phyloP scores from a whole-genome alignment of 2,113 vertebrate species.

The Burhinus bistriatus region DNA sequence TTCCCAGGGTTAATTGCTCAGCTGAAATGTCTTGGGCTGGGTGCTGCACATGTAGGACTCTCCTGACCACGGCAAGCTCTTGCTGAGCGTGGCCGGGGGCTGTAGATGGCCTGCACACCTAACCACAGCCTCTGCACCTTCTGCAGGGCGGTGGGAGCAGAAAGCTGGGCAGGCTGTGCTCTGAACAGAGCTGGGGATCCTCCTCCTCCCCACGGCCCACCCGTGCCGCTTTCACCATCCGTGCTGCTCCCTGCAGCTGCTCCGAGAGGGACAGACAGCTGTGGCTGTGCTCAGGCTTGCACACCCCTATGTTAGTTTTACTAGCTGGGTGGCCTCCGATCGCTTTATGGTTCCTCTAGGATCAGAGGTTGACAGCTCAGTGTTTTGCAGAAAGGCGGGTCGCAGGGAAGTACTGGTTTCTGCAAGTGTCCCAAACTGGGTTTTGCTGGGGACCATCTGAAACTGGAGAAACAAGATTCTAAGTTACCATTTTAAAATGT shows the following conservation, averaged over 20 bases:
- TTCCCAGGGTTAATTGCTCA: not conserved
- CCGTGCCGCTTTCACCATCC: rapidly evolving
- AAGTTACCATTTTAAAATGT: not conserved
- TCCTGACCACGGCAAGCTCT: not conserved
- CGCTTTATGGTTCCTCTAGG: not conserved
- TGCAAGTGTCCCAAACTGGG: not conserved
- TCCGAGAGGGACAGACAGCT: rapidly evolving
- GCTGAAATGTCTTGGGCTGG: not conserved
- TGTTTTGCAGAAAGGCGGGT: not conserved
- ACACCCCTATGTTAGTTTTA: rapidly evolving
- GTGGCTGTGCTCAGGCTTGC: not conserved
- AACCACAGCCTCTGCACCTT: rapidly evolving
- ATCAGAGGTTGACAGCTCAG: not conserved
- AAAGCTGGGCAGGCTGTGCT: not conserved
- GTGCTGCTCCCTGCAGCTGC: not conserved
- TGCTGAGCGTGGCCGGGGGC: not conserved
- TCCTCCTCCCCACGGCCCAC: not conserved
- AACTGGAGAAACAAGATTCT: not conserved
- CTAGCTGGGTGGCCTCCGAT: not conserved
- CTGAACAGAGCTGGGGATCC: not conserved
- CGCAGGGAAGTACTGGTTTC: not conserved
- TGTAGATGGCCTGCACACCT: not conserved
- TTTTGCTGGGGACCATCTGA: not conserved
- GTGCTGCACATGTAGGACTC: not conserved
- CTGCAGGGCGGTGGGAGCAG: not conserved